A percentile compares a stretch with the other conserved stretches of the same genome.
phyloP scores from a whole-genome alignment of 2,888 invertebrate species.

The Hirudinaria manillensis region DNA sequence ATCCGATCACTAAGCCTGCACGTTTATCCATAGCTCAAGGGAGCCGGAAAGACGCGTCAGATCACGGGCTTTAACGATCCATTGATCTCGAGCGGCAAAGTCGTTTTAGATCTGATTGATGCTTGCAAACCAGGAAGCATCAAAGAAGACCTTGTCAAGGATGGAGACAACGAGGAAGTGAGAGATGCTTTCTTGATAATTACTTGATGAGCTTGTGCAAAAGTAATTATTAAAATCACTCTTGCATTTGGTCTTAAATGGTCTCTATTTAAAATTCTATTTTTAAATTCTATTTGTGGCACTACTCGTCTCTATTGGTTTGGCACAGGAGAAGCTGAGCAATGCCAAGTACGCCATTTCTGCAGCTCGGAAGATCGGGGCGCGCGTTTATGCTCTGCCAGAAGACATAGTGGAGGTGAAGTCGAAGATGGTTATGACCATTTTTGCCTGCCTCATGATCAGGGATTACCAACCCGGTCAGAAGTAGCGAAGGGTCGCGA shows the following conservation, averaged over 20 bases:
- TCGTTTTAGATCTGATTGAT: constrained; percentile 92
- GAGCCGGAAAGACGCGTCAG: constrained; percentile 53
- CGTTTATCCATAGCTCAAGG: constrained; percentile 45
- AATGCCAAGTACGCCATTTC: constrained; percentile 99
- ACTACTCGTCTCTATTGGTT: too few relatives aligned
- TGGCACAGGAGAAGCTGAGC: constrained; percentile 59
- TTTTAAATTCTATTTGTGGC: background rate
- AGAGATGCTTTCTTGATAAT: background rate
- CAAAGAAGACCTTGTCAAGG: constrained; percentile 83
- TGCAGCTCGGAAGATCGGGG: constrained; percentile 93
- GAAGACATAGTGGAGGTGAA: constrained; percentile 95
- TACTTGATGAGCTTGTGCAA: background rate
- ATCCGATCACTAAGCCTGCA: too few relatives aligned
- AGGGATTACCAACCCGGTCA: constrained; percentile 61
- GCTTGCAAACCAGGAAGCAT: constrained; percentile 90
- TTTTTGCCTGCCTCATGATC: constrained; percentile 98
- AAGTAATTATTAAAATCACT: background rate
- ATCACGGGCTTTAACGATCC: constrained; percentile 68
- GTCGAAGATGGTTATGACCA: constrained; percentile 98
- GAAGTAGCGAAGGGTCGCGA: background rate
- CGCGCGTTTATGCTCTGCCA: constrained; percentile 92
- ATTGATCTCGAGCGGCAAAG: constrained; percentile 76
- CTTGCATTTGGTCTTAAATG: background rate
- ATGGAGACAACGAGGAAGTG: constrained; percentile 73
- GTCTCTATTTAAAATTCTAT: too few relatives aligned